Evolutionary conservation across 2,797 vertebrate species (phyloP).

Genomic region (Momotus momota): DNA sequence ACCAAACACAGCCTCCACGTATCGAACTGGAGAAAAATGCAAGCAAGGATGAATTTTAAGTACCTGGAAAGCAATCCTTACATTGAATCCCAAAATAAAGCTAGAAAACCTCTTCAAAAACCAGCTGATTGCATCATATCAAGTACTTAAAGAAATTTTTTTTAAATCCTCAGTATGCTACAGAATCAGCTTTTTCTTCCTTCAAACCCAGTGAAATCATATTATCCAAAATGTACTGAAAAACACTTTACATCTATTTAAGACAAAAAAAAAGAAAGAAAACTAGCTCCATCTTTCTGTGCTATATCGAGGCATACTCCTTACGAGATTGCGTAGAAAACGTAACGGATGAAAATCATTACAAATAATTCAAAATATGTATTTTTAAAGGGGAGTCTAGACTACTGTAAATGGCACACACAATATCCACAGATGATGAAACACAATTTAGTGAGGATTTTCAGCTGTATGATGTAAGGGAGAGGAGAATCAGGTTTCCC

Average conservation of each 20-base stretch:
- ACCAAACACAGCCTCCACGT: slow-evolving; percentile 73
- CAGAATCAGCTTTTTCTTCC: slow-evolving; percentile 61
- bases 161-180: slow-evolving; percentile 40
- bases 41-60: slow-evolving; percentile 62
- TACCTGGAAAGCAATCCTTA: slow-evolving; percentile 71
- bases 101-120: slow-evolving; percentile 55
- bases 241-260: slow-evolving; percentile 57
- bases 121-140: slow-evolving; percentile 72
- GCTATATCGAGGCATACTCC: slow-evolving; percentile 70
- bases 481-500: slow-evolving; percentile 51
- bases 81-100: slow-evolving; percentile 61
- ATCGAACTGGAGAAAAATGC: slow-evolving; percentile 68
- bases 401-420: slow-evolving; percentile 67
- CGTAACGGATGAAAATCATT: slow-evolving; percentile 48
- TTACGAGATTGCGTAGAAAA: slow-evolving; percentile 58
- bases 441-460: slow-evolving; percentile 35
- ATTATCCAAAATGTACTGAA: slow-evolving; percentile 66
- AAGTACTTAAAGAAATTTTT: slow-evolving; percentile 50
- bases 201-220: slow-evolving; percentile 51
- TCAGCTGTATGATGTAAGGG: slow-evolving; percentile 35
- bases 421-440: slow-evolving; percentile 59
- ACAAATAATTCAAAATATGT: slow-evolving; percentile 47
- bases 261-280: slow-evolving; percentile 24
- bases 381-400: slow-evolving; percentile 60
- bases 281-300: slow-evolving; percentile 70